A percentile compares a stretch with the other conserved stretches of the same genome.
Conservation (phyloP, 2,888 invertebrate species). For the Ectemnius lituratus region DNA sequence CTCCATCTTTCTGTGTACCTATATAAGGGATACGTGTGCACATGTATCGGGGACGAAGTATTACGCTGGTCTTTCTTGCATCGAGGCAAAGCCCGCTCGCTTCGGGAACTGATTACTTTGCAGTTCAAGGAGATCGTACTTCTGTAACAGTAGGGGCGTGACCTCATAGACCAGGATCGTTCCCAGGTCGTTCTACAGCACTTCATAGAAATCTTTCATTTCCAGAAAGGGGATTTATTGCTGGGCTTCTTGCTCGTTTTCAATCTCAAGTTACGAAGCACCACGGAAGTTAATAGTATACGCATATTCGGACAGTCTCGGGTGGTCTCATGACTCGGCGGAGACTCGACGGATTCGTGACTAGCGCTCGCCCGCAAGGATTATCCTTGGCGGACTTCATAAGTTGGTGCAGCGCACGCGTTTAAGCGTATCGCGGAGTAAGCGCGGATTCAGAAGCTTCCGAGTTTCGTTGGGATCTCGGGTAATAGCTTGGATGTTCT, state of each 20-base stretch:
- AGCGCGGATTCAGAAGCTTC: neutral
- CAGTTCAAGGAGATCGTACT: constrained; percentile 4
- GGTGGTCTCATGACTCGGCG: neutral
- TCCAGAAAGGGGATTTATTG: too few species aligned
- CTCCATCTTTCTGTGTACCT: too few species aligned
- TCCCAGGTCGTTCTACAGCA: too few species aligned
- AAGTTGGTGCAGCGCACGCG: neutral
- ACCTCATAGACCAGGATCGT: too few species aligned
- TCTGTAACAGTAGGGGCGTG: neutral
- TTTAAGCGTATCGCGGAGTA: neutral
- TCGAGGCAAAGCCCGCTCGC: constrained; percentile 4
- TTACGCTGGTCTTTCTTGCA: neutral
- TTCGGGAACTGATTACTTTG: constrained; percentile 28
- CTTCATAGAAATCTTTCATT: too few species aligned
- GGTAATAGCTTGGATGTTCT: neutral
- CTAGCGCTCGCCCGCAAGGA: neutral
- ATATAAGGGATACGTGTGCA: too few species aligned
- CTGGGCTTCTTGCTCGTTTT: too few species aligned
- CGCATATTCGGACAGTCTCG: neutral
- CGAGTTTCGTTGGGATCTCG: neutral
- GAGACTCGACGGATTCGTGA: neutral
- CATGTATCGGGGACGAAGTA: too few species aligned
- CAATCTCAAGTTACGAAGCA: too few species aligned
- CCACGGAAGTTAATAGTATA: too few species aligned
- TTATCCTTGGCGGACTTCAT: neutral